phyloP scores from a whole-genome alignment of 2,797 vertebrate species.

The Myoxocephalus aenaeus region DNA sequence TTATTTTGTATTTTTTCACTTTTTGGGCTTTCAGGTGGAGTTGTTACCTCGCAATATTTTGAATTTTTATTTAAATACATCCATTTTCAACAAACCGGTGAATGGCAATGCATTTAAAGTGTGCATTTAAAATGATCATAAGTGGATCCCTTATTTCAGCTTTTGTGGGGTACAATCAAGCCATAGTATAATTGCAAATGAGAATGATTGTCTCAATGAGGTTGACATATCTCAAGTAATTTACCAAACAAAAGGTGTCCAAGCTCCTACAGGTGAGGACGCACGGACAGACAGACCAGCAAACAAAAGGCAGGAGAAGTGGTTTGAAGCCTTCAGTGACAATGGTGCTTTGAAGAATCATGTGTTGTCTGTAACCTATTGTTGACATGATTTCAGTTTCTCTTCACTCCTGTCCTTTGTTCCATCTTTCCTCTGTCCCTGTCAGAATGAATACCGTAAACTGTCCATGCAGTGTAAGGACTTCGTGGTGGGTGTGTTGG shows the following conservation, averaged over 20 bases:
- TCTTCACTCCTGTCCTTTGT: neutral
- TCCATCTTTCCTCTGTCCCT: neutral
- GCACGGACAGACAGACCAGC: neutral
- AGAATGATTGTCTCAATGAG: neutral
- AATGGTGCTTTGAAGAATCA: neutral
- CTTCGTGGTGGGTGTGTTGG: constrained; percentile 95
- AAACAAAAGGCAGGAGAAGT: neutral
- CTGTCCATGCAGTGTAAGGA: constrained; percentile 99
- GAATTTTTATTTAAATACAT: neutral
- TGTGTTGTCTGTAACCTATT: neutral
- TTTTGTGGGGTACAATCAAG: neutral
- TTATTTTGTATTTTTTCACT: neutral
- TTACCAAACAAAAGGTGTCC: neutral
- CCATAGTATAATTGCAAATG: constrained; percentile 36
- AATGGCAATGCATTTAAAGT: too few species aligned
- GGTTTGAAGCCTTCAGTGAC: neutral
- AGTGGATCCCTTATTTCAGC: neutral
- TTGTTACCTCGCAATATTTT: neutral
- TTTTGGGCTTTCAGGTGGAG: neutral
- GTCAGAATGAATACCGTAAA: constrained; percentile 95
- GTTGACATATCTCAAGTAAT: constrained; percentile 27
- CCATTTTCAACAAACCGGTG: neutral
- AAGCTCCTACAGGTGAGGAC: neutral
- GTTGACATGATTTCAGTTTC: neutral
- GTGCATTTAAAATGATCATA: neutral